Conservation (phyloP, 2,888 invertebrate genomes). For the Syrphus vitripennis region DNA sequence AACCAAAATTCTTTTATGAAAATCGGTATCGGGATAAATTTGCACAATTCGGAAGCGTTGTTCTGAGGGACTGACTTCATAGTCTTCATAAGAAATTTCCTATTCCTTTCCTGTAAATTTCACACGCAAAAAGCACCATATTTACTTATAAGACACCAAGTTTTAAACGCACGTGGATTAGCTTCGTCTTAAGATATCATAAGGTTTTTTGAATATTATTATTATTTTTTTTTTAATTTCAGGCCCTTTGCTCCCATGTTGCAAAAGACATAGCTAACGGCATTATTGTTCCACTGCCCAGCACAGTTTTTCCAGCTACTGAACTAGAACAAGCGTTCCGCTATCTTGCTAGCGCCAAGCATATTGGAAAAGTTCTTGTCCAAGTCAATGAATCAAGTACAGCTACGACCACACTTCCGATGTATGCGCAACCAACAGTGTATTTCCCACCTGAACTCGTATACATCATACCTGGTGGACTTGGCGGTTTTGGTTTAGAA, state of each 20-base stretch:
- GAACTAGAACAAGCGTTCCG: slow-evolving; percentile 89
- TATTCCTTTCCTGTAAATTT: no score
- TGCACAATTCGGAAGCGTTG: no score
- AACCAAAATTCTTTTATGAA: no score
- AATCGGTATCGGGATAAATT: no score
- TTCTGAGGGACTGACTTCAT: no score
- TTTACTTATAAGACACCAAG: no score
- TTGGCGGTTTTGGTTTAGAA: slow-evolving; percentile 96
- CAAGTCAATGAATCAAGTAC: slow-evolving; percentile 76
- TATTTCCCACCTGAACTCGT: slow-evolving; percentile 76
- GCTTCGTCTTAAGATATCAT: no score
- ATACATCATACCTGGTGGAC: slow-evolving; percentile 88
- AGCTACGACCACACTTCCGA: slow-evolving; percentile 75
- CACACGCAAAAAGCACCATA: no score
- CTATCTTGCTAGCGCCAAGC: slow-evolving; percentile 86
- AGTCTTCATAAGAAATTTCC: no score
- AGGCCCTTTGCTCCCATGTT: slow-evolving; percentile 9
- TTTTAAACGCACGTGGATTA: no score
- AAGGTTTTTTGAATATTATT: no score
- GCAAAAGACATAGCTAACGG: slow-evolving; percentile 84
- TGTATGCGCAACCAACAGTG: slow-evolving; percentile 75
- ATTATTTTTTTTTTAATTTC: slow-evolving; percentile 11
- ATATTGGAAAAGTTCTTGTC: slow-evolving; percentile 88
- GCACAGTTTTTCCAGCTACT: slow-evolving; percentile 84
- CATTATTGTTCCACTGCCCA: slow-evolving; percentile 86